phyloP scores from a whole-genome alignment of 35 echinoderm and acorn worm species.

The Lytechinus variegatus region DNA sequence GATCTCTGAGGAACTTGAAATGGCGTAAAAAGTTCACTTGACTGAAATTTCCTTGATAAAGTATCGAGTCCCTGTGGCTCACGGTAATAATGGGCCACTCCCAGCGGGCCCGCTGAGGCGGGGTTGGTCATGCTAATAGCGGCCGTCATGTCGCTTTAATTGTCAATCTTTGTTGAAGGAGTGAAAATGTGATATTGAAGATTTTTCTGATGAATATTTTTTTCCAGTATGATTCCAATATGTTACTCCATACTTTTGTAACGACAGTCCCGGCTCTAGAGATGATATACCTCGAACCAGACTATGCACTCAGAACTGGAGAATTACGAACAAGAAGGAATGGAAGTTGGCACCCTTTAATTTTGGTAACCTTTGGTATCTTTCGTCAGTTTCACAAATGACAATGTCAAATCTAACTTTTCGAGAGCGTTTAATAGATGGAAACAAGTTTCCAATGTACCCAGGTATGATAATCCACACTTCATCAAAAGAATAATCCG shows the following conservation, averaged over 20 bases:
- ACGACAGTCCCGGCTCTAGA: background rate
- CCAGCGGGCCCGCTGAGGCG: slow-evolving; percentile 55
- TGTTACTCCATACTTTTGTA: background rate
- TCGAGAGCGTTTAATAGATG: too few species aligned
- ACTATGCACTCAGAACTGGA: background rate
- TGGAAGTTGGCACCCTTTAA: background rate
- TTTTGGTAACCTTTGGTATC: background rate
- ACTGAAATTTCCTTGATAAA: slow-evolving; percentile 91
- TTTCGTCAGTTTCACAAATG: background rate
- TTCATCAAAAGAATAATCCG: background rate
- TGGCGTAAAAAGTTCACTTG: slow-evolving; percentile 96
- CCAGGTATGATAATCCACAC: too few species aligned
- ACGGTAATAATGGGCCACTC: slow-evolving; percentile 84
- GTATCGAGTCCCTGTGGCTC: slow-evolving; percentile 86
- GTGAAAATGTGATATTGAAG: background rate
- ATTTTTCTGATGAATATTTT: background rate
- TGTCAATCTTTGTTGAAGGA: background rate
- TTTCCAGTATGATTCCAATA: background rate
- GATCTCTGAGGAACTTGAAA: slow-evolving; percentile 92
- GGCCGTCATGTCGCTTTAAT: slow-evolving; percentile 63
- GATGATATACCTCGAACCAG: slow-evolving; percentile 28
- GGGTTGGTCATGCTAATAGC: slow-evolving; percentile 46
- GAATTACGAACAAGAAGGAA: background rate
- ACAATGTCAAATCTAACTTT: background rate
- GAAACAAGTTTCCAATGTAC: too few species aligned